Conservation (phyloP, 2,797 vertebrate species). For the Hozukius guyotensis region DNA sequence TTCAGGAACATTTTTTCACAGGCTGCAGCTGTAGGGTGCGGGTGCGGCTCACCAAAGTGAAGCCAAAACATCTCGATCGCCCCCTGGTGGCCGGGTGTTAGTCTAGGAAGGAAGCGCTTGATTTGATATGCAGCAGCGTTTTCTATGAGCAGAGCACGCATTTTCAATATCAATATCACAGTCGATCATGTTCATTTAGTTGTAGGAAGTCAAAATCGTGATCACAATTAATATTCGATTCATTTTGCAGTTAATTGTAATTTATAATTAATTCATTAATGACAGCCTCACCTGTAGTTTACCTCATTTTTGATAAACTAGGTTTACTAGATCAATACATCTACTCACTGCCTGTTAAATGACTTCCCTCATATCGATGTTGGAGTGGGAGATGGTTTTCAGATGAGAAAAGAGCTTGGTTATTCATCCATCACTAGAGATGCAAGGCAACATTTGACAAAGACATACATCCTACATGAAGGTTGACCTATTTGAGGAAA, state of each 20-base stretch:
- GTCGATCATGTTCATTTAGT: too few species aligned
- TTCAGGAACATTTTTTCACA: too few species aligned
- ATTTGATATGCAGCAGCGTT: too few species aligned
- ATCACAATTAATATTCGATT: too few species aligned
- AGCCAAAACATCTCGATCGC: too few species aligned
- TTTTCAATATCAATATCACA: too few species aligned
- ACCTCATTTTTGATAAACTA: neutral
- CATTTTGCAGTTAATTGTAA: too few species aligned
- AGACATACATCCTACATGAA: neutral
- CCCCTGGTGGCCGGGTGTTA: accelerated
- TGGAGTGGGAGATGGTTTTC: constrained; percentile 2
- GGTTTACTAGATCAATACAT: neutral
- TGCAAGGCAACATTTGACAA: neutral
- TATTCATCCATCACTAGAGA: neutral
- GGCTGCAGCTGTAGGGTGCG: too few species aligned
- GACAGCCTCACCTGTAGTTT: neutral
- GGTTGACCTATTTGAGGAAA: neutral
- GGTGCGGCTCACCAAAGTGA: accelerated
- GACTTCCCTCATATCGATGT: neutral
- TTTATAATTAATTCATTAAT: neutral
- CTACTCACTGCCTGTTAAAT: neutral
- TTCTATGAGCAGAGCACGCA: too few species aligned
- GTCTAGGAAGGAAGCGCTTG: too few species aligned
- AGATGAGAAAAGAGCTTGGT: neutral
- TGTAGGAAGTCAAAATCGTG: too few species aligned